A percentile compares a stretch with the other conserved stretches of the same genome.
phyloP scores from a whole-genome alignment of 2,888 invertebrate species.

The Drosophila buzzatii region DNA sequence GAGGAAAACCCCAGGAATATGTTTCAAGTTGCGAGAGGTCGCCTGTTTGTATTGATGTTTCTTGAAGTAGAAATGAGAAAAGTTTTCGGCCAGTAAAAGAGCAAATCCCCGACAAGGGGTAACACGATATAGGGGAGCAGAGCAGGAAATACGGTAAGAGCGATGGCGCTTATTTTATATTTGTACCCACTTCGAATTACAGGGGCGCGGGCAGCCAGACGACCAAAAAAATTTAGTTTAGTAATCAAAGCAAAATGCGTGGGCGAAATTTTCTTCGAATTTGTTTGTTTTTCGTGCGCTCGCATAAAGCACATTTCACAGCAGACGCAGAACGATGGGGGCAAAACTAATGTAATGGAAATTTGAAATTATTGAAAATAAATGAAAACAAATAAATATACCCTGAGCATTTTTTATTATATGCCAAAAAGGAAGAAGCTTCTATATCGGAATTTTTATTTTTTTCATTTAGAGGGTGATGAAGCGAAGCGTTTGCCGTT shows the following conservation, averaged over 20 bases:
- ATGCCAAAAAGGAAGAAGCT: slow-evolving; percentile 8
- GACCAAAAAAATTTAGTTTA: slow-evolving; percentile 68
- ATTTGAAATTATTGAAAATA: slow-evolving; percentile 83
- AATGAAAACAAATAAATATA: slow-evolving; percentile 81
- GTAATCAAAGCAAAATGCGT: slow-evolving; percentile 65
- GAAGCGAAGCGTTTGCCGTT: slow-evolving; percentile 51
- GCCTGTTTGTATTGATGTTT: slow-evolving; percentile 75
- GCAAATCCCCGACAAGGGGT: slow-evolving; percentile 25
- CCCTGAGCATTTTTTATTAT: slow-evolving; percentile 55
- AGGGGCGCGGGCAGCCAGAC: background rate
- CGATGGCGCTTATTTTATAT: slow-evolving; percentile 68
- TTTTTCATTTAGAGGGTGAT: slow-evolving; percentile 34
- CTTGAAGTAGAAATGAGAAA: slow-evolving; percentile 80
- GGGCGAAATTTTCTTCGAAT: slow-evolving; percentile 51
- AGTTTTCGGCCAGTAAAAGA: slow-evolving; percentile 63
- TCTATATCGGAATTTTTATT: slow-evolving; percentile 4
- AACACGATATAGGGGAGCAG: background rate
- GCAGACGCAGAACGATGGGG: background rate
- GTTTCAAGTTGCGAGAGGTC: slow-evolving; percentile 54
- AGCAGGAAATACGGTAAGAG: slow-evolving; percentile 16
- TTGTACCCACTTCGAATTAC: slow-evolving; percentile 36
- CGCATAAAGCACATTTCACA: slow-evolving; percentile 72
- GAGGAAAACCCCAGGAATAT: slow-evolving; percentile 46
- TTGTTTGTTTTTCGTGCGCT: slow-evolving; percentile 79
- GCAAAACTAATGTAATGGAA: slow-evolving; percentile 82